These are phyloP conservation scores for Cyrtodaria siliqua DNA, from an alignment of 2,888 invertebrate species.

Conservation along the genomic window DNA sequence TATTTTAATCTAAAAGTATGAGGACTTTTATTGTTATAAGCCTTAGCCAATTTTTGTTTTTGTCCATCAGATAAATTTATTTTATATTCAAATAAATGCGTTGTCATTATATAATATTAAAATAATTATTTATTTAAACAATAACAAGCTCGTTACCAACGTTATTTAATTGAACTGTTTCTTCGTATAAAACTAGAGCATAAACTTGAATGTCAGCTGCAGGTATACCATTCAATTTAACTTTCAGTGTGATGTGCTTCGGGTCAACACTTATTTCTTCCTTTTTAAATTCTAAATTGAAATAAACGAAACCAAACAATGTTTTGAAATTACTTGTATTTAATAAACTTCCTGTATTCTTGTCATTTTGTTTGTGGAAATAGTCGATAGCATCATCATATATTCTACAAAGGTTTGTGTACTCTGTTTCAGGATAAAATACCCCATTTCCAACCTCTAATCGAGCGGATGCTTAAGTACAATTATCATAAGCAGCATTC, in stretches of 20 bases:
- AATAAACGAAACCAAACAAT: no score
- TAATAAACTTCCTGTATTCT: no score
- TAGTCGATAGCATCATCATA: no score
- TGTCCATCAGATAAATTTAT: constrained; percentile 4
- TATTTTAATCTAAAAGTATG: neutral
- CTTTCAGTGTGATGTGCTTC: neutral
- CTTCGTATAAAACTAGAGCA: constrained; percentile 1
- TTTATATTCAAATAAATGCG: neutral
- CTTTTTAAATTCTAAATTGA: constrained; percentile 1
- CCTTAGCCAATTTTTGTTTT: neutral
- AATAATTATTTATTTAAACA: neutral
- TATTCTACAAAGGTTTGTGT: no score
- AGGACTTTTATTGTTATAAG: neutral
- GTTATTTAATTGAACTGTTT: constrained; percentile 4
- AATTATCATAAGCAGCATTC: no score
- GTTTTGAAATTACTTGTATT: neutral
- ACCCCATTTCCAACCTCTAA: no score
- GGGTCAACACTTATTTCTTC: neutral
- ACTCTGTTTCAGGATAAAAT: no score
- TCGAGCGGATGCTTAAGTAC: no score
- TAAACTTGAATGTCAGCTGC: neutral
- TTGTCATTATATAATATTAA: constrained; percentile 1
- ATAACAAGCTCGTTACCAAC: neutral
- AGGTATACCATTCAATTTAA: neutral
- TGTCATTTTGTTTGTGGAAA: no score